Conservation (phyloP, 2,113 vertebrate genomes). For the Pionites leucogaster region DNA sequence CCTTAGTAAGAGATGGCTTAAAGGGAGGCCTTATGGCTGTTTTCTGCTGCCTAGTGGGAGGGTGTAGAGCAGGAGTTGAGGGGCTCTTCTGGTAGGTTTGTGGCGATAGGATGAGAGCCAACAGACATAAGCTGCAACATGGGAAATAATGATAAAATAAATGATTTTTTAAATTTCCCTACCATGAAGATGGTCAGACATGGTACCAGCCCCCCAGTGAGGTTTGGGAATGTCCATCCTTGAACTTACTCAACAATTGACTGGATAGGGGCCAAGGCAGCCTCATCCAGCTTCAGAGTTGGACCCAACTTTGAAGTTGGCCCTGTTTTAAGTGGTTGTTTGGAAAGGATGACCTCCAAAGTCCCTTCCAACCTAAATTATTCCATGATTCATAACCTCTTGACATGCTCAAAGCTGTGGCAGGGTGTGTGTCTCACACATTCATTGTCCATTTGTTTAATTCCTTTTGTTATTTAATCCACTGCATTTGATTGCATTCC, state of each 20-base stretch:
- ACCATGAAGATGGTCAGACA: background rate
- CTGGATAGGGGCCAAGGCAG: background rate
- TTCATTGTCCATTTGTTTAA: background rate
- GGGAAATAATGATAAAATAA: background rate
- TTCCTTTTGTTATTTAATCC: conserved; percentile 40
- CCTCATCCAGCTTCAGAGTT: background rate
- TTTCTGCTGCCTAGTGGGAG: background rate
- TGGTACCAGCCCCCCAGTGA: background rate
- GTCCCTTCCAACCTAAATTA: background rate
- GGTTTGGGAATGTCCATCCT: background rate
- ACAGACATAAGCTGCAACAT: background rate
- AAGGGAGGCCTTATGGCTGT: background rate
- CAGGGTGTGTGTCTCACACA: background rate
- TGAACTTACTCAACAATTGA: background rate
- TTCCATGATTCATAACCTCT: conserved; percentile 5
- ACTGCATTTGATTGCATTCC: conserved; percentile 11
- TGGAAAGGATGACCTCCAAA: background rate
- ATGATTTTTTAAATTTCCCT: background rate
- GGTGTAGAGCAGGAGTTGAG: background rate
- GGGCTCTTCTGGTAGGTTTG: background rate
- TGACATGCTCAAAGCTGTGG: background rate
- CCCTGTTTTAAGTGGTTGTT: background rate
- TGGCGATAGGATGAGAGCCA: background rate
- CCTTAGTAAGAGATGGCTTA: background rate
- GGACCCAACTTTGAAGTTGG: background rate